phyloP scores from a whole-genome alignment of 2,113 vertebrate genomes.

The Perccottus glenii region DNA sequence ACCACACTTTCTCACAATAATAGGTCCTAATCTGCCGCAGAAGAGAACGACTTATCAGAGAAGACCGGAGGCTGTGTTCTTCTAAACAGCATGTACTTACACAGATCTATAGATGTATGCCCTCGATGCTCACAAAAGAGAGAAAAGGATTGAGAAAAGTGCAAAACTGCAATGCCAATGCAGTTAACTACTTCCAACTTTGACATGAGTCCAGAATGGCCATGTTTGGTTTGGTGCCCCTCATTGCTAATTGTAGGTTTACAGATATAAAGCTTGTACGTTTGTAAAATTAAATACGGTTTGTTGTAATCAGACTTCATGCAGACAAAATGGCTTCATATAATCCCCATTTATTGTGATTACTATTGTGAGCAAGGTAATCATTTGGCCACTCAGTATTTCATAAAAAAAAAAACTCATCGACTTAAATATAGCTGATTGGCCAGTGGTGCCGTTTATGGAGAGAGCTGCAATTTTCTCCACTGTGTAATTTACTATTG shows the following conservation, averaged over 20 bases:
- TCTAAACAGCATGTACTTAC: constrained; percentile 18
- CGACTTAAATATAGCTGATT: constrained; percentile 18
- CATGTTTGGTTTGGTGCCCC: neutral
- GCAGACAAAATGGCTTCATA: neutral
- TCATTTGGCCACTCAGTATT: constrained; percentile 3
- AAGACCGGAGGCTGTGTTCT: constrained; percentile 16
- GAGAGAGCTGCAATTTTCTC: constrained; percentile 3
- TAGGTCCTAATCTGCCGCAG: constrained; percentile 33
- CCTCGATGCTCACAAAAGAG: constrained; percentile 10
- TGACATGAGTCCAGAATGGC: no score
- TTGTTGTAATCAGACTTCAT: neutral
- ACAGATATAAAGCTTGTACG: constrained; percentile 14
- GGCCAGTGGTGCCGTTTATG: constrained; percentile 12
- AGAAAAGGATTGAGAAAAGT: neutral
- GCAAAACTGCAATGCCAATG: neutral
- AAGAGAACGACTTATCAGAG: constrained; percentile 38
- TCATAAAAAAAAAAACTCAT: constrained; percentile 15
- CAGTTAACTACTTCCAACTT: no score
- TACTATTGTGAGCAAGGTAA: neutral
- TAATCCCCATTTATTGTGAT: neutral
- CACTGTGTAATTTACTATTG: constrained; percentile 17
- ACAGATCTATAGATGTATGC: constrained; percentile 34
- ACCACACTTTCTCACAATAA: constrained; percentile 42
- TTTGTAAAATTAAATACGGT: constrained; percentile 12
- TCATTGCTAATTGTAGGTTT: constrained; percentile 47